phyloP scores from a whole-genome alignment of 1,140 invertebrate species.

The Yoshiicerus persimilis region DNA sequence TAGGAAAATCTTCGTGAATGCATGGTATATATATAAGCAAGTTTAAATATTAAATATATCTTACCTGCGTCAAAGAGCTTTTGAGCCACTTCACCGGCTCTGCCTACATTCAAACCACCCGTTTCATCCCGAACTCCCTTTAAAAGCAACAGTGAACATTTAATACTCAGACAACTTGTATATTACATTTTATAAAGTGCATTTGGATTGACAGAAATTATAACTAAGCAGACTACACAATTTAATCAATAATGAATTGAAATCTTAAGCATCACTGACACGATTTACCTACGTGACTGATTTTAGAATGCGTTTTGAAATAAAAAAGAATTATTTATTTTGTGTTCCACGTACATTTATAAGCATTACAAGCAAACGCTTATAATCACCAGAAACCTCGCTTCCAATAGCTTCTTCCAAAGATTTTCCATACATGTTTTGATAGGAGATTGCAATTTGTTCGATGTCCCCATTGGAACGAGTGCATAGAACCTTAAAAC shows the following conservation, averaged over 20 bases:
- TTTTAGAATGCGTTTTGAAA: too few relatives aligned
- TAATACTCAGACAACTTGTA: too few relatives aligned
- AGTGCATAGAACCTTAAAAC: slow-evolving; percentile 72
- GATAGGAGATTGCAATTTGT: slow-evolving; percentile 66
- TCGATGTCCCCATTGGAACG: slow-evolving; percentile 67
- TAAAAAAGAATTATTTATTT: too few relatives aligned
- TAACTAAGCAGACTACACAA: too few relatives aligned
- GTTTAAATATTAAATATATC: neutral
- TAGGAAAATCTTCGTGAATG: neutral
- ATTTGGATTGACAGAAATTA: too few relatives aligned
- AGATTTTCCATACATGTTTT: slow-evolving; percentile 68
- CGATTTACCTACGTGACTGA: too few relatives aligned
- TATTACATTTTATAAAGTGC: too few relatives aligned
- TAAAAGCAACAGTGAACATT: neutral
- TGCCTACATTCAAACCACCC: slow-evolving; percentile 54
- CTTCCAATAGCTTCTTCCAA: slow-evolving; percentile 74
- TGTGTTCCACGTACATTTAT: slow-evolving; percentile 59
- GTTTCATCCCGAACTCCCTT: slow-evolving; percentile 50
- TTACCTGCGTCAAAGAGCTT: slow-evolving; percentile 52
- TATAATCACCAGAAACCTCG: slow-evolving; percentile 77
- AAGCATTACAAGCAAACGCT: slow-evolving; percentile 68
- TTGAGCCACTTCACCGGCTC: slow-evolving; percentile 62
- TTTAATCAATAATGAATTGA: too few relatives aligned
- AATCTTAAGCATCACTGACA: too few relatives aligned
- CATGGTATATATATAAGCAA: neutral